Evolutionary conservation across 2,888 invertebrate genomes (phyloP), one percentile per base, ranked within the genome.

Genomic region (Drosophila helvetica): DNA sequence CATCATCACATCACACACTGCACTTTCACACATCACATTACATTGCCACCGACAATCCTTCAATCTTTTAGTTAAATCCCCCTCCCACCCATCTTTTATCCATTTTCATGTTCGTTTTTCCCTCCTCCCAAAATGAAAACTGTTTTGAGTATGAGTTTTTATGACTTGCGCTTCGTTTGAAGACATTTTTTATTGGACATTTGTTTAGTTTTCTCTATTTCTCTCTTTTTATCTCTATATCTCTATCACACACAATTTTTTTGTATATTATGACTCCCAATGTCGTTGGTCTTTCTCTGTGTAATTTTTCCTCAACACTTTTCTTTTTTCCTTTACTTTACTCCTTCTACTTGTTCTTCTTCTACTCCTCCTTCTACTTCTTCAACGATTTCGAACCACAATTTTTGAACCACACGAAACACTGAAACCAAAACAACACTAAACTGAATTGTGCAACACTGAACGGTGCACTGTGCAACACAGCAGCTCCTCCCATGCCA

Each of bases 301-400:
- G 83, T 83, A 83, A 83, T 82, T 85, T 73, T 80, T 79, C 80
- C 86, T 77, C 78, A 80, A 77, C 73, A 88, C 86, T 72, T 77
- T 82, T 82, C 77, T 80, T 80, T 77, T 85, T 60, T 77, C 64
- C 71, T 75, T 46, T 61, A 70, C 22, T 61, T 66, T 65, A 38
- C 54, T 65, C 30, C 30, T 70, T 58, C 67, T 80, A 55, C 67
- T 61, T n/a, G n/a, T n/a, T 69, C 22, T 83, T 72, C 69, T 62
- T 61, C 68, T 65, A 38, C 52, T 65, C 30, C 70, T 72, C 59
- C 67, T 80, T 57, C 67, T 59, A 43, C 63, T 70, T 74, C 77
- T 65, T 73, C 68, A 70, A 79, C 74, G 51, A 56, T 30, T 56
- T 30, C 56, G 55, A 48, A n/a, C 55, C 56, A 38, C 46, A 33